Evolutionary conservation across 2,797 vertebrate genomes (phyloP).

Genomic region (Varecia variegata): DNA sequence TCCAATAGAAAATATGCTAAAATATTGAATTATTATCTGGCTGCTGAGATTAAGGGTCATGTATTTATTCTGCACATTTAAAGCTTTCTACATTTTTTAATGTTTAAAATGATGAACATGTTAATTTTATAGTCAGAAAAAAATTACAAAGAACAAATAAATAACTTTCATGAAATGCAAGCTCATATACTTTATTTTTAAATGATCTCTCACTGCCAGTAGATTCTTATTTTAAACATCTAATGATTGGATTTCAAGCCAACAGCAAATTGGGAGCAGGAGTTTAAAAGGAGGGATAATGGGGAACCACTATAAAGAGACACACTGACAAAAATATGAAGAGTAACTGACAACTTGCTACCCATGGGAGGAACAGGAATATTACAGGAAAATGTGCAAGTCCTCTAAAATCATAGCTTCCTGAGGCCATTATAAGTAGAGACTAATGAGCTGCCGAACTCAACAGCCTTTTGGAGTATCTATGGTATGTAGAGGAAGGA

Average conservation of each 20-base stretch:
- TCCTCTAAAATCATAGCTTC: not conserved
- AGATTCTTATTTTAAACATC: slow-evolving; percentile 36
- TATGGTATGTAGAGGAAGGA: not conserved
- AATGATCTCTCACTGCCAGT: not conserved
- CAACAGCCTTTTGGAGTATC: not conserved
- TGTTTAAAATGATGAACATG: not conserved
- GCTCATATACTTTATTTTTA: not conserved
- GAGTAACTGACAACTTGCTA: not conserved
- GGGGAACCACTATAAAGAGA: not conserved
- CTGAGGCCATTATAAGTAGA: not conserved
- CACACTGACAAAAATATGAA: not conserved
- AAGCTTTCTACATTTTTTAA: not conserved
- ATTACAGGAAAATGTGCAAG: not conserved
- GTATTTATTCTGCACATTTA: not conserved
- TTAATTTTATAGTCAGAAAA: not conserved
- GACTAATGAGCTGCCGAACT: not conserved
- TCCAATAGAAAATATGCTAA: not conserved
- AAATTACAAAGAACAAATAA: not conserved
- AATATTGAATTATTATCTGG: not conserved
- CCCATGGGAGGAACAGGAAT: not conserved
- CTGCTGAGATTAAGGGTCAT: not conserved
- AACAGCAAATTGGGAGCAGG: not conserved
- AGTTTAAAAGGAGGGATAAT: not conserved
- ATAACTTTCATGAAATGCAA: not conserved
- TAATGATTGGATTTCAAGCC: slow-evolving; percentile 19